Percentiles rank a stretch among this genome's conserved stretches.
Evolutionary conservation across 1,140 invertebrate species (phyloP).

Genomic region (Diabrotica undecimpunctata): DNA sequence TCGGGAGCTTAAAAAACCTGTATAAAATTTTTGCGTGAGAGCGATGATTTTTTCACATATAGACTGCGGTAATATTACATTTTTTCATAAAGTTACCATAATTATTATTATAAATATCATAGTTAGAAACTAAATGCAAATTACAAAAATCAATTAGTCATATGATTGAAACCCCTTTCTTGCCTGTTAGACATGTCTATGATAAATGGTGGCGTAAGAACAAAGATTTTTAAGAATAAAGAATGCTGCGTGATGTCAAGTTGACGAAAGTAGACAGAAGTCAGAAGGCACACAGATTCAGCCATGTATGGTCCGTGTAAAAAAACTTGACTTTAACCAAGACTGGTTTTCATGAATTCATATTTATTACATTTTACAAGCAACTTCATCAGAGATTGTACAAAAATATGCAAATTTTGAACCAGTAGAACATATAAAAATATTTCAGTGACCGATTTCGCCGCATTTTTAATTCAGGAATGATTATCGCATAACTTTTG

Average conservation of each 20-base stretch:
- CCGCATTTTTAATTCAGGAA: slow-evolving; percentile 17
- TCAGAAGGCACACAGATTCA: slow-evolving; percentile 4
- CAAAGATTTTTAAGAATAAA: not conserved
- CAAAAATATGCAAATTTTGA: slow-evolving; percentile 14
- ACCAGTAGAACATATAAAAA: slow-evolving; percentile 17
- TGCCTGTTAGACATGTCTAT: too few relatives aligned
- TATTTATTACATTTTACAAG: slow-evolving; percentile 19
- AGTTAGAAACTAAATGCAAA: too few relatives aligned
- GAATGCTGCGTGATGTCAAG: not conserved
- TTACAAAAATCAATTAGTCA: too few relatives aligned
- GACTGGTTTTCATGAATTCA: slow-evolving; percentile 14
- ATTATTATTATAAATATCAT: too few relatives aligned
- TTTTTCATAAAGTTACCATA: too few relatives aligned
- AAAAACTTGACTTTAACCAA: slow-evolving; percentile 12
- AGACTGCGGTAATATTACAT: too few relatives aligned
- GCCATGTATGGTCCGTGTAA: slow-evolving; percentile 5
- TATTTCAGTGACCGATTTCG: slow-evolving; percentile 16
- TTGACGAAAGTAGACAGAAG: slow-evolving; percentile 1
- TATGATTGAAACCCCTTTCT: too few relatives aligned
- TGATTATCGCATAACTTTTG: slow-evolving; percentile 11
- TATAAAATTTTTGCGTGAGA: too few relatives aligned
- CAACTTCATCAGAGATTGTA: slow-evolving; percentile 16
- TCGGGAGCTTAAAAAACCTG: too few relatives aligned
- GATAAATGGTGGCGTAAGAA: not conserved
- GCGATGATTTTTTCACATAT: too few relatives aligned